A percentile compares a stretch with the other conserved stretches of the same genome.
phyloP scores from a whole-genome alignment of 2,888 invertebrate genomes.

The Epirrita christyi region DNA sequence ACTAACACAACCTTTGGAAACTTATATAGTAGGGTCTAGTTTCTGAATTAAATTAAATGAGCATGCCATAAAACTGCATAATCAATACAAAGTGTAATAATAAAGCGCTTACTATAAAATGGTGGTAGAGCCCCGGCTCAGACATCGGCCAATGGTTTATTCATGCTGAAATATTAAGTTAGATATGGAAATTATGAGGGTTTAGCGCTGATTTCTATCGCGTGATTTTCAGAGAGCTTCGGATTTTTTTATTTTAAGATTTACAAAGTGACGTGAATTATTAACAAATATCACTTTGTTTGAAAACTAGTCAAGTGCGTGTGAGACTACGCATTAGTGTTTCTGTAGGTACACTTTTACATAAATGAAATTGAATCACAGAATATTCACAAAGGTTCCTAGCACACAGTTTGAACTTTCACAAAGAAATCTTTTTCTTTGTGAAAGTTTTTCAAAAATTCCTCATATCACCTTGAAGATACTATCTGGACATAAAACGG shows the following conservation, averaged over 20 bases:
- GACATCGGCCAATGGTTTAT: conserved; percentile 33
- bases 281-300: neutral
- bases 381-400: no score
- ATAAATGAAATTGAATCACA: no score
- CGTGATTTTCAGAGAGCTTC: conserved; percentile 4
- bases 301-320: no score
- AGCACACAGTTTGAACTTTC: no score
- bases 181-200: conserved; percentile 27
- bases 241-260: conserved; percentile 12
- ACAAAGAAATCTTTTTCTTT: no score
- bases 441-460: neutral
- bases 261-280: neutral
- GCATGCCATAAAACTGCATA: no score
- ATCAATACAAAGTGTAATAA: no score
- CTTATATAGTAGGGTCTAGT: no score
- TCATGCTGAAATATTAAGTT: conserved; percentile 36
- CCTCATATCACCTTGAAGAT: neutral
- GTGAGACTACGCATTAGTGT: no score
- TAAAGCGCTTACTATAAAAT: neutral
- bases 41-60: no score
- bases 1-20: no score
- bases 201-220: conserved; percentile 26
- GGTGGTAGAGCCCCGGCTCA: conserved; percentile 15
- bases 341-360: no score
- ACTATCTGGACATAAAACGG: neutral